These are phyloP conservation scores for Butorides virescens DNA, from an alignment of 2,113 vertebrate species.

Conservation along the genomic window DNA sequence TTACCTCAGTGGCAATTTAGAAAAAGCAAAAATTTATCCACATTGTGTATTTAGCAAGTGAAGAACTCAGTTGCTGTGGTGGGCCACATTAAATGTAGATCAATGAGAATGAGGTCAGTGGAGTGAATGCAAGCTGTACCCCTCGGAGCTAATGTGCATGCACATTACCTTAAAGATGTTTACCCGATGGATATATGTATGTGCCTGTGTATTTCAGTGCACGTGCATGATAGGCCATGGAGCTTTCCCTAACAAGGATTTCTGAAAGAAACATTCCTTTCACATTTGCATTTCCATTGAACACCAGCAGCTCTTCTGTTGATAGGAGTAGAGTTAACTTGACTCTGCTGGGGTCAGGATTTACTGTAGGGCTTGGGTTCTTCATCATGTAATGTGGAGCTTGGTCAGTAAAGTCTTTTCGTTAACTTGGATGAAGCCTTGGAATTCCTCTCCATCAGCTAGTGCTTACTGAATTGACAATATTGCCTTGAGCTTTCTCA, in stretches of 20 bases:
- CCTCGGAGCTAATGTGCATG: background rate
- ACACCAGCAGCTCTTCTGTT: background rate
- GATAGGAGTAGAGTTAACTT: background rate
- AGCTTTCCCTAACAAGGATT: background rate
- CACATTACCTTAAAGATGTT: background rate
- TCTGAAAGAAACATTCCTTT: background rate
- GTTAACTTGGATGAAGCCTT: background rate
- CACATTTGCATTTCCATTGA: background rate
- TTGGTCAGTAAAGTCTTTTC: background rate
- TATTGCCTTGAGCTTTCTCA: slow-evolving; percentile 1
- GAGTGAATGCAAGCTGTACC: background rate
- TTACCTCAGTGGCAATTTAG: background rate
- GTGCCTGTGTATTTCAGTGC: background rate
- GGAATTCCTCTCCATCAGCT: background rate
- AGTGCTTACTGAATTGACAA: background rate
- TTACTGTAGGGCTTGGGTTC: background rate
- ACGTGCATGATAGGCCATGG: background rate
- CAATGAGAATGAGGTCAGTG: slow-evolving; percentile 43
- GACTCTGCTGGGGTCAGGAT: background rate
- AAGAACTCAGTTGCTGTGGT: background rate
- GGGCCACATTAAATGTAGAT: slow-evolving; percentile 15
- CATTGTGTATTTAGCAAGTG: background rate
- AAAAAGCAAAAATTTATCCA: background rate
- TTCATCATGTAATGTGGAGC: background rate
- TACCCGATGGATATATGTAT: background rate